Percentiles rank a stretch among this genome's conserved stretches.
Conservation (phyloP, 2,797 vertebrate species). For the Chelidonichthys spinosus region DNA sequence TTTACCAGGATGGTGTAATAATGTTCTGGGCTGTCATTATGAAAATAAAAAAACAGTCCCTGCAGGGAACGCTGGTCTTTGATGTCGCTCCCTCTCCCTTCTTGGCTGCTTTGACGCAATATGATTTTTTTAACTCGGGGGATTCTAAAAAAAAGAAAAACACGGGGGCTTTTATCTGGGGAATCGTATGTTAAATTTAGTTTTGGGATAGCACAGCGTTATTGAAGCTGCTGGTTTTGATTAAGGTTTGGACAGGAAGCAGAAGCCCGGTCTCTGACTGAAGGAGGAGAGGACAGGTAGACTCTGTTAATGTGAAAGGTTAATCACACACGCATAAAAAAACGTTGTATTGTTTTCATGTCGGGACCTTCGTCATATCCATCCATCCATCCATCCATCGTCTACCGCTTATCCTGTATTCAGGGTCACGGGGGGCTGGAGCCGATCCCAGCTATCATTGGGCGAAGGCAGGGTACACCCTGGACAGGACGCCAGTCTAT, state of each 20-base stretch:
- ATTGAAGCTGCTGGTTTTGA: slow-evolving; percentile 37
- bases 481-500: no score
- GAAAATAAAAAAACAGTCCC: slow-evolving; percentile 13
- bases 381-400: no score
- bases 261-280: no score
- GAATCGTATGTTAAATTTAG: slow-evolving; percentile 18
- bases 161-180: slow-evolving; percentile 29
- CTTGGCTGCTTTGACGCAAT: slow-evolving; percentile 26
- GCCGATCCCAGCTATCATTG: no score
- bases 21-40: slow-evolving; percentile 31
- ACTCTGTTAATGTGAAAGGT: neutral
- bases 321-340: neutral
- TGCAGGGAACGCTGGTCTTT: slow-evolving; percentile 16
- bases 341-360: neutral
- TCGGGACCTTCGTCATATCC: neutral
- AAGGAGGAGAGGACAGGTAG: no score
- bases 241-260: neutral
- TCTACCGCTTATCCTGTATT: no score
- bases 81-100: slow-evolving; percentile 27
- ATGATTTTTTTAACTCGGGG: slow-evolving; percentile 18
- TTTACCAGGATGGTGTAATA: slow-evolving; percentile 15
- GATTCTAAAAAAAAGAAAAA: slow-evolving; percentile 8
- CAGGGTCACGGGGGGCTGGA: no score
- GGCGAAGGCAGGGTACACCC: no score
- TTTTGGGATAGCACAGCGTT: slow-evolving; percentile 20